Base-by-base conservation (phyloP, 2,888 invertebrate genomes). In the Andrena minutula region DNA sequence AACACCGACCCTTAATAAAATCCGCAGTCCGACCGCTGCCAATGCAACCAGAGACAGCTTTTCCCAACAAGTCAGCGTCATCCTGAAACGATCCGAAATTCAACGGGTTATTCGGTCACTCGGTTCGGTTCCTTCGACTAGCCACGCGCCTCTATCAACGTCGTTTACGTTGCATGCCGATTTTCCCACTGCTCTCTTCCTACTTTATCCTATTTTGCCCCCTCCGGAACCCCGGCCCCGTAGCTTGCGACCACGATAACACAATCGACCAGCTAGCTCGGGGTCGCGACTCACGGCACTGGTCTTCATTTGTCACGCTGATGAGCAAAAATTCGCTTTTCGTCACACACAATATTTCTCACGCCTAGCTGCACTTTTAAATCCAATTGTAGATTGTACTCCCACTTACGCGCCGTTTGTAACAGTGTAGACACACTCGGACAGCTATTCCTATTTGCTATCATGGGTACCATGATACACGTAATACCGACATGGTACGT, bases 31-130 rank as follows among this genome's bases (percentile, higher is more conserved):
- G 2, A 94, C 85, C 0, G 91, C 91, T 0, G 90, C 91, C 51
- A 94, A 65, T 41, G 92, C 89, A 70, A 92, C 90, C 28, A 94
- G 70, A 10, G 92, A 90, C 16, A 93, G 79, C 68, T 93, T 93
- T 71, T 94, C 93, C 92, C 92, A 92, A 47, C 91, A 92, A n/a
- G 92, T 88, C 23, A 94, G 60, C 73, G 90, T 85, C 93, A 94
- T 94, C 79, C 90, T 94, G 83, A 35, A 80, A 80, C 47, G 47
- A 66, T n/a, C 23, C 8, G 26, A 30, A 3, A 10, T 20, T 49
- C 23, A 4, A 12, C 2, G 7, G 51, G 10, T 8, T 4, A 16
- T 12, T n/a, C 20, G 10, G 32, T 20, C 20, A 20, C 26, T 56
- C 16, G 7, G 51, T 12, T 53, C 51, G 32, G 26, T 32, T 53